Evolutionary conservation across 2,797 vertebrate species (phyloP).

Genomic region (Galagoides demidoff): DNA sequence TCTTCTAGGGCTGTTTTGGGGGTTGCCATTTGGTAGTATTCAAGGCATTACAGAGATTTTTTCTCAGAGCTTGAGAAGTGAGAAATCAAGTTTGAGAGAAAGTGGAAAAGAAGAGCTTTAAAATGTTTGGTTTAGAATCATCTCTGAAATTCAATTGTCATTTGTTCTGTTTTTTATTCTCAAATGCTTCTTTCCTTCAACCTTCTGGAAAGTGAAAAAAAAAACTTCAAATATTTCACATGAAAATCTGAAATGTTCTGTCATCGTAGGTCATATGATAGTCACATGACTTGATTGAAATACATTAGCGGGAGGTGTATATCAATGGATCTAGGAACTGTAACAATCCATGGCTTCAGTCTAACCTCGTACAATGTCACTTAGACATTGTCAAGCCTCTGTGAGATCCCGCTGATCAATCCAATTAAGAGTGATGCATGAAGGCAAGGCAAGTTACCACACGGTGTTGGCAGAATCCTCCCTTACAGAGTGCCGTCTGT

Average conservation of each 20-base stretch:
- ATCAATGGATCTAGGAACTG: slow-evolving; percentile 1
- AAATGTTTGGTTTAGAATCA: not conserved
- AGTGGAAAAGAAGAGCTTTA: not conserved
- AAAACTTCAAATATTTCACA: not conserved
- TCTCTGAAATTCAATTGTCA: not conserved
- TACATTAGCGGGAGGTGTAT: not conserved
- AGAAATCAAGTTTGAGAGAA: not conserved
- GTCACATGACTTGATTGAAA: slow-evolving; percentile 21
- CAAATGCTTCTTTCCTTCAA: slow-evolving; percentile 11
- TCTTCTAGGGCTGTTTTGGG: not conserved
- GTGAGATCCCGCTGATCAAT: slow-evolving; percentile 21
- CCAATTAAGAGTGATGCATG: slow-evolving; percentile 32
- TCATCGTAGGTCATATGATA: not conserved
- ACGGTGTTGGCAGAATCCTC: not conserved
- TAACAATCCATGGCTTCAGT: slow-evolving; percentile 37
- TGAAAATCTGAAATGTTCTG: slow-evolving; percentile 25
- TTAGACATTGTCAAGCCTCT: slow-evolving; percentile 21
- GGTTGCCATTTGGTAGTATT: not conserved
- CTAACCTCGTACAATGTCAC: slow-evolving; percentile 44
- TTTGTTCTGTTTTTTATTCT: slow-evolving; percentile 32
- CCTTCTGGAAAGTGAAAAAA: slow-evolving; percentile 37
- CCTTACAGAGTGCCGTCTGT: not conserved
- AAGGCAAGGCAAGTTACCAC: not conserved
- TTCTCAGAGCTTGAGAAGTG: not conserved
- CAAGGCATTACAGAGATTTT: not conserved